Evolutionary conservation across 2,888 invertebrate genomes (phyloP), one percentile per base, ranked within the genome.

Genomic region (Pantelozetes paolii): DNA sequence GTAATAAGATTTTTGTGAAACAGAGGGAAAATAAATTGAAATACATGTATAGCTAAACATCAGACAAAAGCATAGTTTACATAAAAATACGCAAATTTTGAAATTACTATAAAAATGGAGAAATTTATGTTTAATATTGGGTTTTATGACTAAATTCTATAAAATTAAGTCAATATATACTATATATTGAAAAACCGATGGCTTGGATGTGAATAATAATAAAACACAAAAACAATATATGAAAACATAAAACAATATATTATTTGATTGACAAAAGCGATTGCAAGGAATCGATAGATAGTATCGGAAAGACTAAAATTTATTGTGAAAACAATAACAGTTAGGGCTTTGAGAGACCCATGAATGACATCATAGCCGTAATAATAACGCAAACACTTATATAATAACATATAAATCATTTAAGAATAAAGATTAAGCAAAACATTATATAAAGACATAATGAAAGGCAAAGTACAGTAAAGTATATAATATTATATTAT

Each of bases 321-420:
- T 50, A 50, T 15, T 50, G 50, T 20, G 15, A 11, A 45, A 45
- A 45, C 18, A 45, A 45, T 45, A 45, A 15, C 45, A 45, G 57
- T 23, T 8, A 9, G n/a, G 18, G 20, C 15, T 6, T 5, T 50
- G 18, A 9, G 50, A 50, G 50, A 9, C 5, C 5, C 23, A 57
- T 59, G 30, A 59, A n/a, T 59, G 59, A 30, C 59, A 59, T 59
- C 13, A 59, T 28, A 59, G 11, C 6, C 18, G 59, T 13, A 54
- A 36, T 50, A 50, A 3, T 23, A 59, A 59, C 30, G 59, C 32
- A 59, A 59, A 32, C 59, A 59, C 59, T 59, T 59, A 30, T 59
- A 59, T 30, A 59, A 59, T 28, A 57, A 8, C 28, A 59, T 18
- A 45, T 59, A 59, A 59, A 59, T 59, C 59, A 59, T 32, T 59